These are phyloP conservation scores for Cephus pulcher DNA, from an alignment of 2,888 invertebrate genomes.

Conservation along the genomic window DNA sequence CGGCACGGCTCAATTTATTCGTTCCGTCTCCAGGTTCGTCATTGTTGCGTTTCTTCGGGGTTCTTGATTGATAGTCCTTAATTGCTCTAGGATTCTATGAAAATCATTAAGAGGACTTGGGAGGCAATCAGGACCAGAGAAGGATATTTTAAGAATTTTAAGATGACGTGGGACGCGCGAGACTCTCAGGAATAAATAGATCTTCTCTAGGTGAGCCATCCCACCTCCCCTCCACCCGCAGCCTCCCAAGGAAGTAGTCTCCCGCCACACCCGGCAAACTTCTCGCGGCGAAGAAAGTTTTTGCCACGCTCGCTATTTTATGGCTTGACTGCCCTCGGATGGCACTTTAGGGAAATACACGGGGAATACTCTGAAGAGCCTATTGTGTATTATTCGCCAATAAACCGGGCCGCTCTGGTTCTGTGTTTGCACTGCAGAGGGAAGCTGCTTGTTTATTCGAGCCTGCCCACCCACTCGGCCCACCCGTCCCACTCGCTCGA, in stretches of 20 bases:
- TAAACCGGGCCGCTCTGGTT: conserved; percentile 39
- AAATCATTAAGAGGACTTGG: conserved; percentile 27
- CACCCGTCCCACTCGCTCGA: background rate
- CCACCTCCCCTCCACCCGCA: background rate
- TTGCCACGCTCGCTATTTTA: conserved; percentile 40
- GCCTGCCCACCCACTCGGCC: conserved; percentile 16
- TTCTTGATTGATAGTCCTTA: conserved; percentile 57
- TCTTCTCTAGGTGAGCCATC: background rate
- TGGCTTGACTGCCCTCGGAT: conserved; percentile 63
- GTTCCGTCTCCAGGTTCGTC: background rate
- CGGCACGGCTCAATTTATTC: background rate
- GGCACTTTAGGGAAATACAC: conserved; percentile 65
- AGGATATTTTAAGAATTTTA: background rate
- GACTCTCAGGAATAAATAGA: background rate
- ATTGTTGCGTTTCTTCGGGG: background rate
- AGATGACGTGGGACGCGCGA: background rate
- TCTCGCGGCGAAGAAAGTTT: background rate
- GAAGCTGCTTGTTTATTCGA: conserved; percentile 24
- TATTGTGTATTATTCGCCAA: conserved; percentile 59
- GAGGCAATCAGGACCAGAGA: background rate
- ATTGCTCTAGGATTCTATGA: conserved; percentile 54
- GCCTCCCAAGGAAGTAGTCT: background rate
- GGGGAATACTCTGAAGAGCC: conserved; percentile 33
- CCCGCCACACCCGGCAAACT: background rate
- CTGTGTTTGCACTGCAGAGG: conserved; percentile 20